Evolutionary conservation across 92 coral and sea anemone genomes (phyloP), one percentile per base, ranked within the genome.

Genomic region (Umimayanthus kanabou): DNA sequence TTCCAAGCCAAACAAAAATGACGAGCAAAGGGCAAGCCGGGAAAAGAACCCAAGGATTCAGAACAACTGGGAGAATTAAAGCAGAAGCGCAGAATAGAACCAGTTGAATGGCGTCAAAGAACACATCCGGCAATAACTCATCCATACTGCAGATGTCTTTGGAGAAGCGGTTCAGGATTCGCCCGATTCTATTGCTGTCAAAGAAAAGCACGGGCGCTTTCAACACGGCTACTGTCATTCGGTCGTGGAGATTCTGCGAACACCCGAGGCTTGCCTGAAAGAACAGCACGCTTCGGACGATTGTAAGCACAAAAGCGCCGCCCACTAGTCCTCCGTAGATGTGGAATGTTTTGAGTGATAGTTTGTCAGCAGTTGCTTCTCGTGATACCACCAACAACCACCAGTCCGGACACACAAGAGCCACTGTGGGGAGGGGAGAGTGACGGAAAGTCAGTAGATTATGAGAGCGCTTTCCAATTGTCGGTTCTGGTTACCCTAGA

Each of bases 131-230:
- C 18, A 92, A 88, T 6, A 92, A 87, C 42, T 92, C 94, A 49
- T 92, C 94, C 94, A 92, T 92, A 43, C 90, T 53, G 88, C 94
- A 88, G 37, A 92, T 92, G 76, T 92, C 94, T 77, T 92, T 92
- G 23, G 94, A 85, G 86, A 92, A 92, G 39, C 92, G 90, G 61
- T 92, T 92, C 88, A 92, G 88, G 25, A 92, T 92, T 28, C 92
- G 86, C 15, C 94, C 94, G 42, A 84, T 89, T 81, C 90, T 92
- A 75, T 92, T 92, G 58, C 92, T 89, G 67, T 92, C 94, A 53
- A 92, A 89, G 82, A 92, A 92, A 73, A 92, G 66, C 29, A 92
- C 90, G 3, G 94, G 94, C 10, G 94, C 94, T 84, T 81, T 92
- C 15, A 92, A 81, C 47, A 92, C 88, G 0, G 94, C 66, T 47